These are phyloP conservation scores for Ardeotis arabs DNA, from an alignment of 2,113 vertebrate genomes.

Conservation along the genomic window DNA sequence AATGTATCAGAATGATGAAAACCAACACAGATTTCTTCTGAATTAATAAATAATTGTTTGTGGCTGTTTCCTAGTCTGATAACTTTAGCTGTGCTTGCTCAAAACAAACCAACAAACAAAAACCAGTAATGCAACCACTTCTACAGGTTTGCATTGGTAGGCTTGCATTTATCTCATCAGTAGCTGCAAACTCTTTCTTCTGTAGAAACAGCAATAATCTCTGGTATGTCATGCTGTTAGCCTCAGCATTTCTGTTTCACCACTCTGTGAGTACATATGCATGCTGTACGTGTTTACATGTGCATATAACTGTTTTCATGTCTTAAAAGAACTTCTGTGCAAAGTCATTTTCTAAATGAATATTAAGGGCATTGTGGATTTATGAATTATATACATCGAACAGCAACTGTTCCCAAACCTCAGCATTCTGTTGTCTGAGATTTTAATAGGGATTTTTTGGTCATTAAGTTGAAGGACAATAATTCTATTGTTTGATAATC, in stretches of 20 bases:
- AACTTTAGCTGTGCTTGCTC: background rate
- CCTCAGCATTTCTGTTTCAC: background rate
- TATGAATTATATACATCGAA: background rate
- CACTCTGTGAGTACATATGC: background rate
- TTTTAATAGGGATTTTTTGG: background rate
- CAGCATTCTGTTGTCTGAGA: conserved; percentile 25
- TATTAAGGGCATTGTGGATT: background rate
- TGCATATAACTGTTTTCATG: background rate
- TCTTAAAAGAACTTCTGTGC: background rate
- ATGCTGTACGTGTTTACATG: background rate
- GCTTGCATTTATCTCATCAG: background rate
- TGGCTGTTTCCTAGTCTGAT: background rate
- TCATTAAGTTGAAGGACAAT: conserved; percentile 46
- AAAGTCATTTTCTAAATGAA: background rate
- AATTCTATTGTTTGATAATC: conserved; percentile 50
- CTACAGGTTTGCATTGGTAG: background rate
- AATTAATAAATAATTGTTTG: background rate
- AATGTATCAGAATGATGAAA: background rate
- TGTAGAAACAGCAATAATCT: background rate
- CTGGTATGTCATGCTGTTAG: background rate
- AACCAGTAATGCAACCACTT: accelerated
- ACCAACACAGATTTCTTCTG: background rate
- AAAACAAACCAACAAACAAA: background rate
- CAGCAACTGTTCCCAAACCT: background rate
- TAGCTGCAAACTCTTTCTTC: background rate